A percentile compares a stretch with the other conserved stretches of the same genome.
phyloP scores from a whole-genome alignment of 2,797 vertebrate species.

The Enteromius anoplus region DNA sequence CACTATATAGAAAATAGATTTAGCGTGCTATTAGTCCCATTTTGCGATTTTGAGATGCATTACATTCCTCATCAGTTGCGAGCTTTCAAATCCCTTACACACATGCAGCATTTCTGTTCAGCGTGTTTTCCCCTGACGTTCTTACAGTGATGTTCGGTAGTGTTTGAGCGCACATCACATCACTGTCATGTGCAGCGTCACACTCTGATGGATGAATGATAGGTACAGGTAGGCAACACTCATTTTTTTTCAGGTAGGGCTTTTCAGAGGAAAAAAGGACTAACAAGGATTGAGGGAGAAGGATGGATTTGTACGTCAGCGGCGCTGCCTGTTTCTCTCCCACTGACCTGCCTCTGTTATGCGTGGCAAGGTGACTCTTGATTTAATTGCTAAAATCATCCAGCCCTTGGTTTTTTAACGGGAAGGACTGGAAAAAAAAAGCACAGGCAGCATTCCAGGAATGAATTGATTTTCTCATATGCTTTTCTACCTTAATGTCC shows the following conservation, averaged over 20 bases:
- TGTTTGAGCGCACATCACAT: slow-evolving; percentile 42
- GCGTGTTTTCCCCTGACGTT: background rate
- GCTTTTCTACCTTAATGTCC: slow-evolving; percentile 82
- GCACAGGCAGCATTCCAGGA: slow-evolving; percentile 74
- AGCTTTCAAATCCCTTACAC: slow-evolving; percentile 1
- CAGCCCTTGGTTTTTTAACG: slow-evolving; percentile 78
- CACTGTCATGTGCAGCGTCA: slow-evolving; percentile 50
- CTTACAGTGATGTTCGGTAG: background rate
- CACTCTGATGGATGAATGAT: slow-evolving; percentile 29
- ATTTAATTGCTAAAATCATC: slow-evolving; percentile 86
- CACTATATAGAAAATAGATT: background rate
- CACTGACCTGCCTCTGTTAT: slow-evolving; percentile 66
- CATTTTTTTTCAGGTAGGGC: slow-evolving; percentile 24
- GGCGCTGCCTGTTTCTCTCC: slow-evolving; percentile 12
- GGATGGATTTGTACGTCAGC: slow-evolving; percentile 25
- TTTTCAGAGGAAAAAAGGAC: slow-evolving; percentile 21
- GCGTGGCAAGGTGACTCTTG: slow-evolving; percentile 74
- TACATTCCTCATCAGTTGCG: background rate
- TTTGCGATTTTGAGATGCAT: background rate
- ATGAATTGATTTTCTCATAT: slow-evolving; percentile 87
- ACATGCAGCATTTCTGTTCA: background rate
- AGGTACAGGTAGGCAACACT: slow-evolving; percentile 21
- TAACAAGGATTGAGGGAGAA: slow-evolving; percentile 26
- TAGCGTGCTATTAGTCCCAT: background rate
- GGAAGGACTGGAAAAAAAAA: slow-evolving; percentile 70